These are phyloP conservation scores for Montipora foliosa DNA, from an alignment of 64 coral and sea anemone species.

Conservation along the genomic window DNA sequence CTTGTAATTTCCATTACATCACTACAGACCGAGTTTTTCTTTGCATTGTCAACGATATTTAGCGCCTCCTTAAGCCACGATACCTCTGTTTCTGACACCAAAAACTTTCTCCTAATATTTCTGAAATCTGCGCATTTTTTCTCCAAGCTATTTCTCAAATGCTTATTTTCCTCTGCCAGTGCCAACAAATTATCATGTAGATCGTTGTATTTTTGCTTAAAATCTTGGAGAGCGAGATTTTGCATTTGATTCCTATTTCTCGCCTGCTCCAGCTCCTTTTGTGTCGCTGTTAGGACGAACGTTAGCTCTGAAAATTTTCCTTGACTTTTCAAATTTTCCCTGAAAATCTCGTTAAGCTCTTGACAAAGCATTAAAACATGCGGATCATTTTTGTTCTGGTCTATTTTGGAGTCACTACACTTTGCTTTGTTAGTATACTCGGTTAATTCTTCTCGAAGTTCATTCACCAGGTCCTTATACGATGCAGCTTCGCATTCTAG, in stretches of 20 bases:
- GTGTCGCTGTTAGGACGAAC: constrained; percentile 33
- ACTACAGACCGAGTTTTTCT: constrained; percentile 40
- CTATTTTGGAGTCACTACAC: neutral
- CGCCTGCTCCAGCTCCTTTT: constrained; percentile 74
- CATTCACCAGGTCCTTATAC: constrained; percentile 24
- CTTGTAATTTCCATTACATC: constrained; percentile 15
- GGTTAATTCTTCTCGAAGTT: neutral
- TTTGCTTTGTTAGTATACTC: neutral
- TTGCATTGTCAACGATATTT: constrained; percentile 69
- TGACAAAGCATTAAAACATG: constrained; percentile 33
- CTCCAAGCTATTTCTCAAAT: constrained; percentile 67
- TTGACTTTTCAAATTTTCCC: constrained; percentile 65
- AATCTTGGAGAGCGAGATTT: constrained; percentile 72
- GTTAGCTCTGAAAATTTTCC: constrained; percentile 58
- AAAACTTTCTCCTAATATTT: constrained; percentile 53
- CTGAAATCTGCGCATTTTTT: constrained; percentile 61
- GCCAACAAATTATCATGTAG: constrained; percentile 61
- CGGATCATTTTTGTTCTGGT: neutral
- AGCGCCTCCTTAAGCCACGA: constrained; percentile 86
- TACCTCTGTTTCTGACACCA: constrained; percentile 77
- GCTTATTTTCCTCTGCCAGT: constrained; percentile 72
- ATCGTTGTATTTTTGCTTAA: constrained; percentile 75
- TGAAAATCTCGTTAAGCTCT: constrained; percentile 73
- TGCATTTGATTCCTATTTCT: constrained; percentile 53
- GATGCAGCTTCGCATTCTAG: constrained; percentile 47